Base-by-base conservation (phyloP, 2,888 invertebrate genomes). In the Metacarcinus magister region DNA sequence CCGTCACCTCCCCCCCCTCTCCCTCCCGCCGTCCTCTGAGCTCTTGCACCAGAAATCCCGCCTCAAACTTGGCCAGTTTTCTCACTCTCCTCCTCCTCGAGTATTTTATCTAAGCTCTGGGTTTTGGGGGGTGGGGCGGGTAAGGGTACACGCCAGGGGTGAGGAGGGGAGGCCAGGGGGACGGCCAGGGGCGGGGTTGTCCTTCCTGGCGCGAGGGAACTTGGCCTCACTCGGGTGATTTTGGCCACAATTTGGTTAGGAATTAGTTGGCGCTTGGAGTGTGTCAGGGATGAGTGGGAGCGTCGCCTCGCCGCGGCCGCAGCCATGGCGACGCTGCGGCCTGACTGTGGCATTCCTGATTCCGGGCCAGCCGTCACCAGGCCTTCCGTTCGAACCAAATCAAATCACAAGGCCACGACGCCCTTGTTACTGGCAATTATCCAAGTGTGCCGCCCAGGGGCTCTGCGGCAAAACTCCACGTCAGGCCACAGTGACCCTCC, bases 11-110 rank as follows among this genome's bases (percentile, higher is more conserved):
- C 54, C 54, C 54, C 32, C 60, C 39, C 90, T 3, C 90, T n/a
- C 60, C 28, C 93, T 60, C 39, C 39, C 32, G 13, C 67, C 39
- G 23, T 67, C 39, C 43, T 39, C n/a, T 92, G 54, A 92, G 54
- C 48, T 60, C 92, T 92, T 48, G 54, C n/a, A 54, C 48, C 93
- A 93, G 44, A 32, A 60, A 60, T 91, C 93, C 67, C 46, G 44
- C 93, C 75, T 93, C 93, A 32, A 93, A 93, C 93, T 93, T 93
- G n/a, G 75, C 43, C 95, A 19, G 43, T 75, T 87, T 92, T 60
- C 94, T 94, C 94, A 46, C 94, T 94, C 82, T 92, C 28, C 54
- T 44, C 92, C 91, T 93, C 32, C 82, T 82, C 44, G 82, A 75
- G 75, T 94, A 94, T 94, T 94, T 82, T 82, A 82, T 44, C 39